Conservation (phyloP, 2,888 invertebrate species). For the Spodoptera littoralis region DNA sequence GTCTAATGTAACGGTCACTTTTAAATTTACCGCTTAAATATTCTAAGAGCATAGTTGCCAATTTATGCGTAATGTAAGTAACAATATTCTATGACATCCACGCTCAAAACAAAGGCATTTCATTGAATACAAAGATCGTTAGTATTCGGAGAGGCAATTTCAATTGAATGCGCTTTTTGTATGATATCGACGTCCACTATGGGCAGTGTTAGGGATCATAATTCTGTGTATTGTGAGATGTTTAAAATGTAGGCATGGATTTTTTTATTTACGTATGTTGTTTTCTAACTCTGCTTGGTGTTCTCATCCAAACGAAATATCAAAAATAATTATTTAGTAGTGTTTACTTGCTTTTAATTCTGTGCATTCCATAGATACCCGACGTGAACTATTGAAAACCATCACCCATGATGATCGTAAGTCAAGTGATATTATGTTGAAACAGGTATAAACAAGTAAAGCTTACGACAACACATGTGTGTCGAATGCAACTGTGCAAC, state of each 20-base stretch:
- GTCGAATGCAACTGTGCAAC: slow-evolving; percentile 59
- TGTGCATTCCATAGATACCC: too few relatives aligned
- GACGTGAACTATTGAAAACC: too few relatives aligned
- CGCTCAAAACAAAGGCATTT: slow-evolving; percentile 39
- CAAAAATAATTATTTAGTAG: too few relatives aligned
- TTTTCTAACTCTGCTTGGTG: slow-evolving; percentile 8
- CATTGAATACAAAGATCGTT: slow-evolving; percentile 39
- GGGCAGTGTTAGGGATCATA: slow-evolving; percentile 4
- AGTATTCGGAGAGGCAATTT: slow-evolving; percentile 39
- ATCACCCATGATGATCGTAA: slow-evolving; percentile 1
- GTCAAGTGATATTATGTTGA: slow-evolving; percentile 2
- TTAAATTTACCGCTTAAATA: slow-evolving; percentile 16
- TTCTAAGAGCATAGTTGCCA: slow-evolving; percentile 9
- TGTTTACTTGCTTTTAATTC: too few relatives aligned
- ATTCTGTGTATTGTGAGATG: slow-evolving; percentile 27
- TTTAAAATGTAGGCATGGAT: neutral
- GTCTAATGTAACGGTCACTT: slow-evolving; percentile 20
- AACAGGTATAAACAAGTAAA: slow-evolving; percentile 23
- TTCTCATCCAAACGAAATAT: too few relatives aligned
- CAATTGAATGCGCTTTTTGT: slow-evolving; percentile 48
- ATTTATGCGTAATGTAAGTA: slow-evolving; percentile 21
- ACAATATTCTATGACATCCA: slow-evolving; percentile 7
- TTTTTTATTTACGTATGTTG: slow-evolving; percentile 40
- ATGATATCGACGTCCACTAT: slow-evolving; percentile 36
- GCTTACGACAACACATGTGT: slow-evolving; percentile 46